Base-by-base conservation (phyloP, 2,888 invertebrate species). In the Ormyrus thymus region DNA sequence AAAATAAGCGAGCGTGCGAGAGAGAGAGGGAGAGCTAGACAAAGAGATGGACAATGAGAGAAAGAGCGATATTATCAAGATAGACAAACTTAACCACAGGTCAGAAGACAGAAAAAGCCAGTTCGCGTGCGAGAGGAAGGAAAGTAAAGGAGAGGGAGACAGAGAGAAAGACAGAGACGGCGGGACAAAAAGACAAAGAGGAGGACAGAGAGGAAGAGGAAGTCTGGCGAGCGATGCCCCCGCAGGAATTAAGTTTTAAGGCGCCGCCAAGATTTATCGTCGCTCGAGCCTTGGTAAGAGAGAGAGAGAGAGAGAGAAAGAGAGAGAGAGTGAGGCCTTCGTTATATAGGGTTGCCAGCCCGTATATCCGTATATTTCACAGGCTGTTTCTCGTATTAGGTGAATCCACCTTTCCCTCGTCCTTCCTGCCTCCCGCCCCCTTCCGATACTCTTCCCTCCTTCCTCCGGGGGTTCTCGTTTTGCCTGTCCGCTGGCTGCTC, bases 211-310 rank as follows among this genome's bases (percentile, higher is more conserved):
- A 45, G 43, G 29, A 56, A 50, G 58, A 11, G 59, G 29, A 51
- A 59, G 50, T 45, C 29, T 29, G 29, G 29, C 29, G 29, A 29
- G 29, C 73, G 68, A 65, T 64, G 80, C 76, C 71, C 81, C 82
- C 83, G 43, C 78, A 81, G 83, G 84, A 84, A 84, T 84, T 82
- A 86, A 84, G 84, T 85, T 86, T 86, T 86, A 85, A 85, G 85
- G 83, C 84, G 81, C 85, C 82, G 77, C 81, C 74, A 81, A 83
- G 86, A 86, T 86, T 86, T 85, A 85, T 86, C 79, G 75, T 56
- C 82, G 82, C 78, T 61, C 9, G 50, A 53, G 45, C 56, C 29
- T 29, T 4, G 29, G 29, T 29, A 29, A 29, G 29, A 29, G 29
- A 29, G 4, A 29, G 29, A 29, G 29, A 29, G 4, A n/a, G n/a